Conservation (phyloP, 2,113 vertebrate genomes). For the Pan troglodytes region NHGRI_mPanTro3-v2.1_pri NC_072412.2:112427001-112427500, state of each 20-base stretch:
- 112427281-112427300: not conserved
- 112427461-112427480: not conserved
- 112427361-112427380: not conserved
- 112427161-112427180: not conserved
- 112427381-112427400: not conserved
- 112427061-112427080: too few species aligned
- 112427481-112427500: not conserved
- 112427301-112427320: not conserved
- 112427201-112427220: not conserved
- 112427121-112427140: rapidly evolving
- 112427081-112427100: too few species aligned
- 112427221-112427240: not conserved
- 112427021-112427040: too few species aligned
- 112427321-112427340: rapidly evolving
- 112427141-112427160: not conserved
- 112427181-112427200: not conserved
- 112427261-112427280: not conserved
- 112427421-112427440: not conserved
- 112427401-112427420: not conserved
- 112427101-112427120: too few species aligned
- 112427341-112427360: not conserved
- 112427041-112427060: too few species aligned
- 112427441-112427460: not conserved
- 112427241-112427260: not conserved
- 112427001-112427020: too few species aligned